Percentiles rank a stretch among this genome's conserved stretches.
Evolutionary conservation across 1,140 invertebrate genomes (phyloP).

Genomic region (Hycleus cichorii): DNA sequence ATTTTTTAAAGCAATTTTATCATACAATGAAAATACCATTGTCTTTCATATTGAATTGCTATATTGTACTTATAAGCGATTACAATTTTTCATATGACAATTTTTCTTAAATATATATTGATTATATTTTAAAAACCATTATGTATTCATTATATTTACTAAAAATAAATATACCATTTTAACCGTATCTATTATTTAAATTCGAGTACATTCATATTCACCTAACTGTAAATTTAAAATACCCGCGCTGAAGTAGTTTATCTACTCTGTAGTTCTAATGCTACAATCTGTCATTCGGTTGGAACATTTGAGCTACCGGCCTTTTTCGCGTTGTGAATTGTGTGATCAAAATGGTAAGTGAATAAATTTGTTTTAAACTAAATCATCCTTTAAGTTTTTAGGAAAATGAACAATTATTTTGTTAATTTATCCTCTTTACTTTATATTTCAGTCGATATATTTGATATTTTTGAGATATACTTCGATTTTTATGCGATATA

Average conservation of each 20-base stretch:
- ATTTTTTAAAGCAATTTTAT: no score
- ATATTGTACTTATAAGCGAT: no score
- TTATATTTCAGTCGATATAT: slow-evolving; percentile 7
- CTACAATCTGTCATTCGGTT: background rate
- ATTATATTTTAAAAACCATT: no score
- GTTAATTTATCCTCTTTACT: slow-evolving; percentile 2
- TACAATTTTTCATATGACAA: no score
- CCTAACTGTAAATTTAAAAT: background rate
- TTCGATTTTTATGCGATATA: no score
- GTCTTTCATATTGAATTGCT: no score
- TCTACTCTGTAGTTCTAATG: background rate
- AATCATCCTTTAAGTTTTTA: slow-evolving; percentile 16
- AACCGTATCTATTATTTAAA: no score
- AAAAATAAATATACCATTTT: no score
- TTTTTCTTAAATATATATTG: no score
- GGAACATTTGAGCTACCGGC: background rate
- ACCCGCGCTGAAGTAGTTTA: background rate
- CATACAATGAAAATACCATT: no score
- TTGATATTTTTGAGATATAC: background rate
- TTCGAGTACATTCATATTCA: no score
- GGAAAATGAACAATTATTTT: slow-evolving; percentile 9
- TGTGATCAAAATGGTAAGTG: slow-evolving; percentile 28
- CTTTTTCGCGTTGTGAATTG: slow-evolving; percentile 12
- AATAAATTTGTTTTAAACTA: slow-evolving; percentile 21
- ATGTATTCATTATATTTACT: no score